Evolutionary conservation across 2,888 invertebrate species (phyloP).

Genomic region (Pteria penguin): DNA sequence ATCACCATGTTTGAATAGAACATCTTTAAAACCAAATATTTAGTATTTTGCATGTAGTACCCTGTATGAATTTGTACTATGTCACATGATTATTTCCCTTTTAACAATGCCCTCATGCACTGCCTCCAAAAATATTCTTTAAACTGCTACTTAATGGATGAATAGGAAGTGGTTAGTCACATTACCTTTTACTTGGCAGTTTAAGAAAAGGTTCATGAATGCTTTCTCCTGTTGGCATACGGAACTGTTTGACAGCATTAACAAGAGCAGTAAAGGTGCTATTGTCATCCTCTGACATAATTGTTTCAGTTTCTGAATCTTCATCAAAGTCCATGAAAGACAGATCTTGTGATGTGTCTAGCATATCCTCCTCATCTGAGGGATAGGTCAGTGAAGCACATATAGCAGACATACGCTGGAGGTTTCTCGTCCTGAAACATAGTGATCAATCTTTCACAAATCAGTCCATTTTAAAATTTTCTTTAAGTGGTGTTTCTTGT

Average conservation of each 20-base stretch:
- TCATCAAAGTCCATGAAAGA: slow-evolving; percentile 68
- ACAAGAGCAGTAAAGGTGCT: slow-evolving; percentile 90
- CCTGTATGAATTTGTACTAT: no score
- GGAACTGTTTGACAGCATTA: slow-evolving; percentile 86
- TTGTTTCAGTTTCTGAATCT: slow-evolving; percentile 80
- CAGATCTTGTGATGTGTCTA: slow-evolving; percentile 13
- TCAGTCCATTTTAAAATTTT: no score
- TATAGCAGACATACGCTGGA: slow-evolving; percentile 67
- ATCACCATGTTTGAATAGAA: no score
- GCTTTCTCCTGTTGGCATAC: slow-evolving; percentile 84
- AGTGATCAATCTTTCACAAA: no score
- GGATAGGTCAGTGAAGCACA: slow-evolving; percentile 68
- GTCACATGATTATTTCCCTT: no score
- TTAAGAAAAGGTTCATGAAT: slow-evolving; percentile 96
- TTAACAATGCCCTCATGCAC: no score
- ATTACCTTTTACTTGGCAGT: slow-evolving; percentile 87
- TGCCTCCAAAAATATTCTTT: no score
- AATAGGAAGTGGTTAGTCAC: not conserved
- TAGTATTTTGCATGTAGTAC: no score
- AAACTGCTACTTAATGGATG: not conserved
- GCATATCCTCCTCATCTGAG: slow-evolving; percentile 57
- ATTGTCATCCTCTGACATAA: slow-evolving; percentile 80
- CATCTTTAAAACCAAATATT: no score
- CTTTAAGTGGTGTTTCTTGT: no score
- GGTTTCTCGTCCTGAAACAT: slow-evolving; percentile 37